Evolutionary conservation across 2,888 invertebrate genomes (phyloP).

Genomic region (Junonia oenone): DNA sequence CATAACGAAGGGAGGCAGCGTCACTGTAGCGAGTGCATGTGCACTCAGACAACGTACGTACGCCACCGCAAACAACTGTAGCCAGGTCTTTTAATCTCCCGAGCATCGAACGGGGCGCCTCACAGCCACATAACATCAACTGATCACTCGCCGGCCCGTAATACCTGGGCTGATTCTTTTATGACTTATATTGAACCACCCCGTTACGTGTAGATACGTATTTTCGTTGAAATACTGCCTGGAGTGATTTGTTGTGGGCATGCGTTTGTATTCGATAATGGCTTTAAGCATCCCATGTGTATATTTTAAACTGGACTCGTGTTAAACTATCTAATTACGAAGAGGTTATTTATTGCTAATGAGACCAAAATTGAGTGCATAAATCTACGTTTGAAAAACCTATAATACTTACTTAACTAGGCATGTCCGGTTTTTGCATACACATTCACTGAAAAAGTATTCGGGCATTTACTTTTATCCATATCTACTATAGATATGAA

Average conservation of each 20-base stretch:
- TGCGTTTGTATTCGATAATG: conserved; percentile 15
- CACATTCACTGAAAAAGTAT: too few species aligned
- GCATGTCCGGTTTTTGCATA: too few species aligned
- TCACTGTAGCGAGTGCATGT: conserved; percentile 51
- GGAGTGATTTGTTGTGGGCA: conserved; percentile 12
- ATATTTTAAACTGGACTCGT: conserved; percentile 16
- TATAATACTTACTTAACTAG: neutral
- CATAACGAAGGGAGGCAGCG: conserved; percentile 50
- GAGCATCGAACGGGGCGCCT: conserved; percentile 36
- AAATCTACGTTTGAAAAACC: neutral
- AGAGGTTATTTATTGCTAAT: conserved; percentile 21
- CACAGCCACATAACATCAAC: conserved; percentile 18
- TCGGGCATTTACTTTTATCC: too few species aligned
- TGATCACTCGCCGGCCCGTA: conserved; percentile 27
- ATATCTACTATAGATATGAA: too few species aligned
- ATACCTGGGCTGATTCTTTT: conserved; percentile 21
- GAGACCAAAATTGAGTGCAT: neutral
- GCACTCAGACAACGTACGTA: conserved; percentile 37
- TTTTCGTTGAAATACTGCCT: conserved; percentile 8
- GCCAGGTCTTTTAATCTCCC: conserved; percentile 66
- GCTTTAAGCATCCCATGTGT: conserved; percentile 15
- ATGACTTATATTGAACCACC: conserved; percentile 15
- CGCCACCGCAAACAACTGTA: conserved; percentile 59
- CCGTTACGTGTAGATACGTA: conserved; percentile 4
- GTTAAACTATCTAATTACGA: conserved; percentile 14